Evolutionary conservation across 2,888 invertebrate species (phyloP), one percentile per base, ranked within the genome.

Genomic region (Dasysyrphus tricinctus): DNA sequence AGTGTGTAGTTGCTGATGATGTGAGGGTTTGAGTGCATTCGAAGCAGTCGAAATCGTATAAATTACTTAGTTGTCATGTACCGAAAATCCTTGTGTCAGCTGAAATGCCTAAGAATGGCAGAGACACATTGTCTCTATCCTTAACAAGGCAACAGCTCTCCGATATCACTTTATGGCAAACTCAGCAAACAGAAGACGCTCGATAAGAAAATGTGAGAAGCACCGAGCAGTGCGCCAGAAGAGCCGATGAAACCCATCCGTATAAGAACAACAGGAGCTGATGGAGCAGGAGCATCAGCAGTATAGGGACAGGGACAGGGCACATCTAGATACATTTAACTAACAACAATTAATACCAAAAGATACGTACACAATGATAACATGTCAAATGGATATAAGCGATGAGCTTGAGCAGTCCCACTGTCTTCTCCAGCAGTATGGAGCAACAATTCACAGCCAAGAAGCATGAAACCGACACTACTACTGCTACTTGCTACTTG

Each of bases 61-160:
- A 86, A 86, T 86, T 86, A 86, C 86, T 82, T 82, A 86, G 86
- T 86, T 86, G 86, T 86, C 86, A 86, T 86, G 86, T 86, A 86
- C 86, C 86, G 82, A 86, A 86, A 86, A 86, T 86, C 86, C 86
- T 79, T 86, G 77, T 80, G 86, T 88, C 88, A 88, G 88, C 84
- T 83, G 81, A 87, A 87, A 87, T 87, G 87, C 87, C 87, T 87
- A 83, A 87, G 87, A 87, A 83, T 87, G 87, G 87, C 87, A 87
- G 87, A 87, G 87, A 87, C 87, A 87, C 87, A 87, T 87, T 87
- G 87, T 87, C 87, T 87, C 82, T 82, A 87, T 87, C 87, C 83
- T 83, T 83, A 83, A 87, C 87, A 87, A 87, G 87, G 82, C 87
- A 87, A 86, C 86, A 86, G 81, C 81, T 86, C 86, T 86, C 65